Percentiles rank a stretch among this genome's conserved stretches.
Conservation (phyloP, 2,113 vertebrate genomes). For the Penelope pileata region DNA sequence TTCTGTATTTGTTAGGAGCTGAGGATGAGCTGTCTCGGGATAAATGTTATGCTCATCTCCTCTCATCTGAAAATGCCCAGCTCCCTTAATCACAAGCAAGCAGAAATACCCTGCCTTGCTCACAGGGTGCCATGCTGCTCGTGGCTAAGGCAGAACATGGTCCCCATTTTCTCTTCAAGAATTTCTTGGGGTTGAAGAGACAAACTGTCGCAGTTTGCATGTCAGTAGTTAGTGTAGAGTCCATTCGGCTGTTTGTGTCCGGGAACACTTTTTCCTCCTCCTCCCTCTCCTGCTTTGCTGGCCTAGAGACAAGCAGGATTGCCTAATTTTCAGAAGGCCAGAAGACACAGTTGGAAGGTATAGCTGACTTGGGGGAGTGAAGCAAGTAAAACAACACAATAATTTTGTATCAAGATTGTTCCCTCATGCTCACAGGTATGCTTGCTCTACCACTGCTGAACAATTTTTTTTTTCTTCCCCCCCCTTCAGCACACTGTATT, state of each 20-base stretch:
- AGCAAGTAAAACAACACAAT: neutral
- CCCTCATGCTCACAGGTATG: neutral
- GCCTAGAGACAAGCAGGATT: neutral
- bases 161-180: neutral
- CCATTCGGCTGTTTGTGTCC: neutral
- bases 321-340: neutral
- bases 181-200: neutral
- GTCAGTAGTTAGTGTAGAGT: neutral
- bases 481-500: neutral
- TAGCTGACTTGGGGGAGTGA: neutral
- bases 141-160: neutral
- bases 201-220: neutral
- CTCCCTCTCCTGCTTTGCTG: neutral
- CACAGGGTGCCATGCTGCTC: neutral
- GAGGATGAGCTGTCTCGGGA: neutral
- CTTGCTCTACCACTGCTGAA: neutral
- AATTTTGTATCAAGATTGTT: neutral
- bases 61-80: neutral
- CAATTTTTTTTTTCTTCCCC: neutral
- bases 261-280: neutral
- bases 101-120: neutral
- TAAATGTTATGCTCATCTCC: neutral
- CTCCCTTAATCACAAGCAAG: neutral
- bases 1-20: neutral
- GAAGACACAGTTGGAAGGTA: constrained; percentile 1